Evolutionary conservation across 1,140 invertebrate species (phyloP).

Genomic region (Sipha flava): DNA sequence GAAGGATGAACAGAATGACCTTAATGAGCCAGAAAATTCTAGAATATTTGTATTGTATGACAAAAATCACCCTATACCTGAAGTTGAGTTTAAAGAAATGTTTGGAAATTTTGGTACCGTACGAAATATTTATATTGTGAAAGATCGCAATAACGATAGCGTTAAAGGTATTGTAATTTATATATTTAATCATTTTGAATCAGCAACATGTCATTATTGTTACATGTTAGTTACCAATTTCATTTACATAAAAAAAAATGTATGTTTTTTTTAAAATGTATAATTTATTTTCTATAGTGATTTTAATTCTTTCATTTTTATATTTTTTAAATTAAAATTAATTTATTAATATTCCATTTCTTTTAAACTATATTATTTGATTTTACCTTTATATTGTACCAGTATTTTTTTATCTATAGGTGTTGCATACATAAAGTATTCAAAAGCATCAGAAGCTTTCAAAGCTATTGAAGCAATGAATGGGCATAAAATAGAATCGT

Average conservation of each 20-base stretch:
- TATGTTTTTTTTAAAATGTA: too few relatives aligned
- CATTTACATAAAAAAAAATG: too few relatives aligned
- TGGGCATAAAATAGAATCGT: conserved; percentile 63
- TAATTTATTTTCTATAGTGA: too few relatives aligned
- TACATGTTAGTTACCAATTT: too few relatives aligned
- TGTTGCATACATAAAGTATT: conserved; percentile 73
- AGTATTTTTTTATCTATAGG: too few relatives aligned
- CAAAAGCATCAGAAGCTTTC: conserved; percentile 77
- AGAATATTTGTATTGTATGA: conserved; percentile 22
- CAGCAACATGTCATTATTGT: too few relatives aligned
- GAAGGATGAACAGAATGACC: conserved; percentile 24
- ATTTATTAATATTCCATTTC: not conserved
- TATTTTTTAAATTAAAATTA: too few relatives aligned
- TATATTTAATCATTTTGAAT: too few relatives aligned
- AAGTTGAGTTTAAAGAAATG: conserved; percentile 10
- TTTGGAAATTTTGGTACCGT: conserved; percentile 14
- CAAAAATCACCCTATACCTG: conserved; percentile 22
- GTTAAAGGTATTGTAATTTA: not conserved
- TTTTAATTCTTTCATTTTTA: too few relatives aligned
- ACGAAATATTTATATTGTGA: conserved; percentile 24
- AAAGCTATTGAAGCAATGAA: conserved; percentile 78
- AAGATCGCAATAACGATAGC: conserved; percentile 14
- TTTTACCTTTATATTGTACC: too few relatives aligned
- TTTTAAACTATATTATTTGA: not conserved
- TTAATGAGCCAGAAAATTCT: conserved; percentile 21